A percentile compares a stretch with the other conserved stretches of the same genome.
phyloP scores from a whole-genome alignment of 2,888 invertebrate genomes.

The Digitonthophagus gazella region DNA sequence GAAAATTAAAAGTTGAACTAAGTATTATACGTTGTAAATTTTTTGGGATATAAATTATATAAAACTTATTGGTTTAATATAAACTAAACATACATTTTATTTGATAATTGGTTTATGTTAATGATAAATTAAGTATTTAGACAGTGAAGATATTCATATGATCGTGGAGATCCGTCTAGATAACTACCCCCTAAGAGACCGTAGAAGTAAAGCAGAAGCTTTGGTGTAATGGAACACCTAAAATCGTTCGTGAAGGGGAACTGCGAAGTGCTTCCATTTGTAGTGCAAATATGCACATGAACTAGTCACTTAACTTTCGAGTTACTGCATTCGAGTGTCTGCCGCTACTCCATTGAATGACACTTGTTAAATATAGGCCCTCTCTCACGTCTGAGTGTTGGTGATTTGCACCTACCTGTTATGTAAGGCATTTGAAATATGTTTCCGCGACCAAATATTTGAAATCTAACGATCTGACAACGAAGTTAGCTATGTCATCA shows the following conservation, averaged over 20 bases:
- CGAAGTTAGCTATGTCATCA: too few species aligned
- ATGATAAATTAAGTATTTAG: too few species aligned
- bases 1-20: neutral
- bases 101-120: too few species aligned
- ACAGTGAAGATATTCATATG: too few species aligned
- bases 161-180: neutral
- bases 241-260: neutral
- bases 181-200: neutral
- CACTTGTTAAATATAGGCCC: neutral
- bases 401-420: neutral
- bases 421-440: too few species aligned
- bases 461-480: too few species aligned
- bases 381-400: neutral
- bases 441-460: too few species aligned
- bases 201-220: neutral
- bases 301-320: slow-evolving; percentile 14
- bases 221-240: neutral
- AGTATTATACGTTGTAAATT: too few species aligned
- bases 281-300: slow-evolving; percentile 6
- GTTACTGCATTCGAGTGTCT: slow-evolving; percentile 4
- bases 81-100: too few species aligned
- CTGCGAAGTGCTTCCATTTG: neutral
- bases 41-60: too few species aligned
- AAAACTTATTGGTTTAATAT: too few species aligned
- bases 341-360: slow-evolving; percentile 1